Base-by-base conservation (phyloP, 2,113 vertebrate species). In the Pseudorectes ferrugineus region DNA sequence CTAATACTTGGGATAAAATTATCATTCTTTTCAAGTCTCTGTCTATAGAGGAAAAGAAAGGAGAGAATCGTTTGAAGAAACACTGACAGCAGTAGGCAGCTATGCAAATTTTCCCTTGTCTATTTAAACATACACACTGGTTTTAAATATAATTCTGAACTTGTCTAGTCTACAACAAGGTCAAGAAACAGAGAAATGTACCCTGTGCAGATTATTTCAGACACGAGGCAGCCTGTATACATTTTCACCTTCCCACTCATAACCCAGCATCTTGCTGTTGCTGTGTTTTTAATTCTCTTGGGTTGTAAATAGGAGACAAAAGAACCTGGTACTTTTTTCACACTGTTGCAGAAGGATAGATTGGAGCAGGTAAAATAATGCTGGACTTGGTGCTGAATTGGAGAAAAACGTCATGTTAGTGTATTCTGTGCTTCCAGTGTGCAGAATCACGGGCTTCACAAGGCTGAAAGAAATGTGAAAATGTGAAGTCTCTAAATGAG, bases 201-300 rank as follows among this genome's bases (percentile, higher is more conserved):
- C 82, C 85, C 88, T 88, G 45, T 83, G 55, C 52, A 57, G 93
- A 81, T 94, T 95, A 94, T 96, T 96, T 96, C 92, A 97, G 93
- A 94, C 65, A 38, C 0, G 0, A 96, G 94, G 85, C 90, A 94
- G 92, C 59, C 95, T 95, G 93, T 95, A 92, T 96, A 62, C 65
- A 92, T 96, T 97, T 96, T 93, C 90, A 88, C 93, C 94, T 92
- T 97, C 96, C 93, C 88, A 94, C 96, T 96, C 88, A 23, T 71
- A 90, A 23, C 59, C 78, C 40, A 74, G 88, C 61, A 90, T 89
- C 78, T 93, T 88, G 85, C 85, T 67, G 82, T 83, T 85, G 59
- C 82, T 92, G 7, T 88, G 90, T 74, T 94, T 93, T 95, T 82
- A 66, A 61, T 89, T 93, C 58, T 83, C 46, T 74, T 46, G 63